Evolutionary conservation across 2,888 invertebrate genomes (phyloP).

Genomic region (Nemotelus pantherinus): DNA sequence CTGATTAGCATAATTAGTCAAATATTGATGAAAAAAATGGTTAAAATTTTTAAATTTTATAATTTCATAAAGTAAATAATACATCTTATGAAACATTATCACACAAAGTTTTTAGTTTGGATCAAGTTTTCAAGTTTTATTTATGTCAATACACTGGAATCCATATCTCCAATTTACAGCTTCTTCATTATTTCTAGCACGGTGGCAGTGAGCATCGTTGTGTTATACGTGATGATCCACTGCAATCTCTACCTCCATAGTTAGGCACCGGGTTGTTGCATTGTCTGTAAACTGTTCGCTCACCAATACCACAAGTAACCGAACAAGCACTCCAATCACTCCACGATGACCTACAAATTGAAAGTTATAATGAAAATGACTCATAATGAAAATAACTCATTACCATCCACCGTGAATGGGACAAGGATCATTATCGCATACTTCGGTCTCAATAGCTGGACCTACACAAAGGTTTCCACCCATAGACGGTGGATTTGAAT

Average conservation of each 20-base stretch:
- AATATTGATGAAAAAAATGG: too few species aligned
- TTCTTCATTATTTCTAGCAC: background rate
- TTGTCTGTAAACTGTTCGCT: background rate
- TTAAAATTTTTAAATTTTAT: too few species aligned
- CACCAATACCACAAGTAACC: conserved; percentile 20
- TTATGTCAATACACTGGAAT: too few species aligned
- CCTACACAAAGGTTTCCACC: conserved; percentile 64
- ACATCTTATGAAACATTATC: too few species aligned
- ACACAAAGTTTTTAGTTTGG: too few species aligned
- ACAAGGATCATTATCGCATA: conserved; percentile 63
- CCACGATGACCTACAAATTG: conserved; percentile 25
- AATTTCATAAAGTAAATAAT: too few species aligned
- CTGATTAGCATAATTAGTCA: too few species aligned
- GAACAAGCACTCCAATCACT: conserved; percentile 21
- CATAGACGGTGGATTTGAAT: conserved; percentile 61
- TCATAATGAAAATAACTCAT: background rate
- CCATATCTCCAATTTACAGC: too few species aligned
- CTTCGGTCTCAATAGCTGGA: conserved; percentile 59
- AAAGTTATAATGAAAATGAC: background rate
- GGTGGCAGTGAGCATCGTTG: background rate
- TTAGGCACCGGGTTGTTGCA: conserved; percentile 19
- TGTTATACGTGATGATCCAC: background rate
- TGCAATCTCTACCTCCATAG: conserved; percentile 2
- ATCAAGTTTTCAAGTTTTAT: too few species aligned
- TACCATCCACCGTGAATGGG: conserved; percentile 64